Conservation (phyloP, 2,113 vertebrate species). For the Ctenomys sociabilis region DNA sequence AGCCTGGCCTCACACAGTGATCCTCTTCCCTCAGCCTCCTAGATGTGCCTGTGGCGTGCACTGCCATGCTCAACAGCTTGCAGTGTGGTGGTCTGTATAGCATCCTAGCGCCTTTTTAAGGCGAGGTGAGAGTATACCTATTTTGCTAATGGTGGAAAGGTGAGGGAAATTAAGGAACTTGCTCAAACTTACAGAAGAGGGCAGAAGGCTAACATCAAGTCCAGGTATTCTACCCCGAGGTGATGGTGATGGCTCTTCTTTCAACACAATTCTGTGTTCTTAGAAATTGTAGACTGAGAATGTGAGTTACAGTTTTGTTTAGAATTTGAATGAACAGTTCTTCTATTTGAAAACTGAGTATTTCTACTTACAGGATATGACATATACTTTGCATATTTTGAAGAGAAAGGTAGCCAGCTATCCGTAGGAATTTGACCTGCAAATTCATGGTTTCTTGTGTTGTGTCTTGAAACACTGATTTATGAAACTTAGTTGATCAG, state of each 20-base stretch:
- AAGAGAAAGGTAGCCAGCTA: slow-evolving; percentile 41
- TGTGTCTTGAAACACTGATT: slow-evolving; percentile 27
- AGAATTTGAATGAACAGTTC: slow-evolving; percentile 7
- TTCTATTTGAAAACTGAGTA: slow-evolving; percentile 53
- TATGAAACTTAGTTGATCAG: not conserved
- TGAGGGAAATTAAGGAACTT: not conserved
- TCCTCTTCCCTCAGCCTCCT: not conserved
- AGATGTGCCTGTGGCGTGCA: not conserved
- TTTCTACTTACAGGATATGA: slow-evolving; percentile 36
- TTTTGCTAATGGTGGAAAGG: not conserved
- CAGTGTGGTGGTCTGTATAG: not conserved
- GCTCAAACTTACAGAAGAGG: not conserved
- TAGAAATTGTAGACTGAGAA: not conserved
- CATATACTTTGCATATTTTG: slow-evolving; percentile 26
- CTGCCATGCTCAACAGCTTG: not conserved
- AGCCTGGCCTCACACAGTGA: not conserved
- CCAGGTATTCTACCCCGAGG: not conserved
- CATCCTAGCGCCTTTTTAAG: not conserved
- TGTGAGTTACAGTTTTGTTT: not conserved
- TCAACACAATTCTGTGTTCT: not conserved
- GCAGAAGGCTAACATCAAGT: not conserved
- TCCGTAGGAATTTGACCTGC: slow-evolving; percentile 25
- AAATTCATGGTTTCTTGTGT: not conserved
- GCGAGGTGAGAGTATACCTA: not conserved
- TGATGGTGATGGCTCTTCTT: not conserved